These are phyloP conservation scores for Sciurus niger DNA, from an alignment of 2,113 vertebrate genomes.

Conservation along the genomic window DNA sequence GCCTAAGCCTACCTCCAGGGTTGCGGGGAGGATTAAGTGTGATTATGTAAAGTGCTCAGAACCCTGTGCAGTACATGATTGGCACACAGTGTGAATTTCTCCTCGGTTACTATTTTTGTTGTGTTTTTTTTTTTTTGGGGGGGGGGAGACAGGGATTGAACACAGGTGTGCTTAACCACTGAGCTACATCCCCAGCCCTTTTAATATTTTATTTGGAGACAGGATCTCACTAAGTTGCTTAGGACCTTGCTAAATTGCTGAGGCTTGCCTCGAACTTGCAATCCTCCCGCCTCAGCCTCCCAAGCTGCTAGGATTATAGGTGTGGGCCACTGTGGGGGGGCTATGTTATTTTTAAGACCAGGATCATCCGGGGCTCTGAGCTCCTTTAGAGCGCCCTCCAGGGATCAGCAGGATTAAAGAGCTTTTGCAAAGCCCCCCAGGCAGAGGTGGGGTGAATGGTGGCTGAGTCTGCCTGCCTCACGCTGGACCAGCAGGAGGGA, in stretches of 20 bases:
- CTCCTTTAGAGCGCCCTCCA: accelerated
- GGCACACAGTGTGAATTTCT: accelerated
- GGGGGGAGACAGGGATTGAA: no score
- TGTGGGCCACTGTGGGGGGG: no score
- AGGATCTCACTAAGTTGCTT: no score
- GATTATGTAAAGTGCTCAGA: background rate
- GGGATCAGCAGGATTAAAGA: background rate
- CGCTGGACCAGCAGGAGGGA: background rate
- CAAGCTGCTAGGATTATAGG: no score
- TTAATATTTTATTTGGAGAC: no score
- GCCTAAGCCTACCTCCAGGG: background rate
- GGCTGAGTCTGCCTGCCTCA: background rate
- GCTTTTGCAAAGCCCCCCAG: background rate
- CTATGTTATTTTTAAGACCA: background rate
- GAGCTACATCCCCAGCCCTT: no score
- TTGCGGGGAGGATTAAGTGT: background rate
- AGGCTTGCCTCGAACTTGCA: no score
- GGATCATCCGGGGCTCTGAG: background rate
- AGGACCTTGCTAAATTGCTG: no score
- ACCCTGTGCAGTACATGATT: background rate
- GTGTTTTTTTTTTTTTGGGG: no score
- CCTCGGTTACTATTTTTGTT: background rate
- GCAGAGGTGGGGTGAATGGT: accelerated
- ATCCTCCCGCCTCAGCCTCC: no score
- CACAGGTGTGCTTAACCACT: no score